These are phyloP conservation scores for Meteorus colon DNA, from an alignment of 2,888 invertebrate species.

Conservation along the genomic window DNA sequence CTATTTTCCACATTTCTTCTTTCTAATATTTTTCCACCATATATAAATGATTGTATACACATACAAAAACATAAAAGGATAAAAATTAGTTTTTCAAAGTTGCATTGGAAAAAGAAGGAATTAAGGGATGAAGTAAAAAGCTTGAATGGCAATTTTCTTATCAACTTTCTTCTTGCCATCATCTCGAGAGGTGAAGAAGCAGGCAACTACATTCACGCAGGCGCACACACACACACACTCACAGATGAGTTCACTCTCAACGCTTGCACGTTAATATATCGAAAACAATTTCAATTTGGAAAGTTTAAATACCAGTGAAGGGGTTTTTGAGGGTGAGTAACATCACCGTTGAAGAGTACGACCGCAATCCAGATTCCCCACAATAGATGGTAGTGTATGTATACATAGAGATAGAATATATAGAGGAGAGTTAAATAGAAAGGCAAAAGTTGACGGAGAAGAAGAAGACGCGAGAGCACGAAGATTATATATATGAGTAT, in stretches of 20 bases:
- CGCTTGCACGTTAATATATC: slow-evolving; percentile 59
- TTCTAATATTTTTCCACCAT: background rate
- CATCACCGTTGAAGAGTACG: slow-evolving; percentile 47
- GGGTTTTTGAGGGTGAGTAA: slow-evolving; percentile 40
- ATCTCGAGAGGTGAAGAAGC: slow-evolving; percentile 37
- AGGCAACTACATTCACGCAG: no score
- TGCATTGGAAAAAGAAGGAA: background rate
- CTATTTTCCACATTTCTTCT: background rate
- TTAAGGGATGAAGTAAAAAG: background rate
- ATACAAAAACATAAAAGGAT: background rate
- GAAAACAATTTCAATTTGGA: slow-evolving; percentile 71
- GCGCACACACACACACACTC: no score
- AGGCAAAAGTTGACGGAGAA: slow-evolving; percentile 43
- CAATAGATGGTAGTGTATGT: slow-evolving; percentile 44
- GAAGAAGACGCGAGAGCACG: slow-evolving; percentile 44
- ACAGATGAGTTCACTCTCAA: slow-evolving; percentile 54
- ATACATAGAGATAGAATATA: slow-evolving; percentile 10
- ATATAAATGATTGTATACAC: background rate
- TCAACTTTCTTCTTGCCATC: slow-evolving; percentile 18
- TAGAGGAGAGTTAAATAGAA: slow-evolving; percentile 36
- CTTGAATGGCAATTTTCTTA: slow-evolving; percentile 35
- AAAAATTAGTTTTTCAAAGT: background rate
- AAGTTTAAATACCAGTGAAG: slow-evolving; percentile 65
- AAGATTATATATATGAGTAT: slow-evolving; percentile 41
- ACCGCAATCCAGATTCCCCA: slow-evolving; percentile 53